A percentile compares a stretch with the other conserved stretches of the same genome.
Evolutionary conservation across 2,797 vertebrate genomes (phyloP).

Genomic region (Notolepis coatsorum): DNA sequence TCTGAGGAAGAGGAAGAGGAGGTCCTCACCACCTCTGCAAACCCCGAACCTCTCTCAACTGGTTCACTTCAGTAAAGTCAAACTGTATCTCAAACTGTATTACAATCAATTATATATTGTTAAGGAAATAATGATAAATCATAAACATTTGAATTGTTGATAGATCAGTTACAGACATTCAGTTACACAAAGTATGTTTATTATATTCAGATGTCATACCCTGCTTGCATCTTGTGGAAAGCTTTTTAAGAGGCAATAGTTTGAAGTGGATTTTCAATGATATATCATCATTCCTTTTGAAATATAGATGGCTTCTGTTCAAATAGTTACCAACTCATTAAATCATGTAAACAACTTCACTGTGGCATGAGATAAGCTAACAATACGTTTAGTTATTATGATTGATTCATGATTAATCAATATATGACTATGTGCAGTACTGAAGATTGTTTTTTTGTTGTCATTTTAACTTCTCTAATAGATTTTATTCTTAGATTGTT

Average conservation of each 20-base stretch:
- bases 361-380: slow-evolving; percentile 13
- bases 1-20: slow-evolving; percentile 87
- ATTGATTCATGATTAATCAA: background rate
- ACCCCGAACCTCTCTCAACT: slow-evolving; percentile 7
- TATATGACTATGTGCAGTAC: slow-evolving; percentile 14
- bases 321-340: background rate
- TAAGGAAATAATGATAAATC: slow-evolving; percentile 22
- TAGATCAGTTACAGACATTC: slow-evolving; percentile 43
- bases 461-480: slow-evolving; percentile 30
- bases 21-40: slow-evolving; percentile 45
- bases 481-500: slow-evolving; percentile 42
- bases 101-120: slow-evolving; percentile 30
- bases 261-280: background rate
- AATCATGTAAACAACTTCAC: slow-evolving; percentile 5
- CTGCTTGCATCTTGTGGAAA: slow-evolving; percentile 24
- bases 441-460: slow-evolving; percentile 4
- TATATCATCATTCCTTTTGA: slow-evolving; percentile 20
- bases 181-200: slow-evolving; percentile 17
- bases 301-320: background rate
- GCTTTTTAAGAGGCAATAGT: background rate
- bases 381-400: background rate
- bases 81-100: slow-evolving; percentile 24
- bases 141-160: slow-evolving; percentile 14
- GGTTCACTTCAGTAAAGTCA: slow-evolving; percentile 19
- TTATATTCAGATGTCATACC: slow-evolving; percentile 26